Base-by-base conservation (phyloP, 1,140 invertebrate species). In the Drosophila pseudoananassae region DNA sequence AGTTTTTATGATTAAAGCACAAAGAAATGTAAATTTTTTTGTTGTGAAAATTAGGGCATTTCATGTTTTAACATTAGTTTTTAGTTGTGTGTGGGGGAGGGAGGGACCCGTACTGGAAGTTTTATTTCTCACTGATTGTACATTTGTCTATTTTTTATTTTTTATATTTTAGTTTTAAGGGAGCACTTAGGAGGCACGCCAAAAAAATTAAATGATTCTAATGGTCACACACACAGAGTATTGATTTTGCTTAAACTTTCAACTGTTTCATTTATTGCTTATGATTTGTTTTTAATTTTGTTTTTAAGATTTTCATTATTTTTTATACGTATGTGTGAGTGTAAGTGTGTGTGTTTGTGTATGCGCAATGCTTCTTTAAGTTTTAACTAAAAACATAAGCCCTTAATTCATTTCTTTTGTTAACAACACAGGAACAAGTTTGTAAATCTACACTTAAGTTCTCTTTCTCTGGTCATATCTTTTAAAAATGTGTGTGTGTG, bases 401-500 rank as follows among this genome's bases (percentile, higher is more conserved):
- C 33, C 33, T 43, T 50, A 49, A 71, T 25, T 52, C 60, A 66
- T 65, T 46, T 36, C 59, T 46, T 46, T 20, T 72, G 75, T 87
- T 78, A 87, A 87, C 83, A 87, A 88, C 82, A 82, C 82, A 87
- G 82, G 82, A 87, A 87, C 82, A 88, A 82, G 83, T 87, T 82
- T 87, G 31, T 87, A 85, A 53, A 46, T 76, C 72, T 65, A 75
- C 23, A 38, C 45, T 73, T 73, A 55, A 63, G 27, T 72, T 70
- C 7, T 31, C 33, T 65, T 76, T 53, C 52, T 59, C 31, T 51
- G 50, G 43, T 46, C 17, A 10, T 33, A n/a, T 38, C 8, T 23
- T 55, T 25, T 40, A 46, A 53, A 43, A 51, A 27, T 6, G 6
- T 27, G 25, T 27, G 25, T 27, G 23, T n/a, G n/a, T n/a, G n/a